Conservation (phyloP, 2,888 invertebrate species). For the Caenorhabditis sp. region DNA sequence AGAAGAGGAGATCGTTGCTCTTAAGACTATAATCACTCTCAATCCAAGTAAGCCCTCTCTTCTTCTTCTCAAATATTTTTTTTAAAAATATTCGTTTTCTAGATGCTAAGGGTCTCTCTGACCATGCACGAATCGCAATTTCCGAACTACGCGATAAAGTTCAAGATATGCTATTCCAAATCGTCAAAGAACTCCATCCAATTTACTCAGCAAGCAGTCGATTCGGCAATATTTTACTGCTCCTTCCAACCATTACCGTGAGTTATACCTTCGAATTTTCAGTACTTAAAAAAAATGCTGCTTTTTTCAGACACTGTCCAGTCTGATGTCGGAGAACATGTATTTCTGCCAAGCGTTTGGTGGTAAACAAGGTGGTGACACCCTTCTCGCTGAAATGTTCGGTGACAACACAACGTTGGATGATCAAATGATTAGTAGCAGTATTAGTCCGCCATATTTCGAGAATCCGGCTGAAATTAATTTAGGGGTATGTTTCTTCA, state of each 20-base stretch:
- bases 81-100: constrained; percentile 1
- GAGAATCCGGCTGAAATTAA: constrained; percentile 68
- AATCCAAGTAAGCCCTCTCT: constrained; percentile 66
- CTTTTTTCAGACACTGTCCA: constrained; percentile 64
- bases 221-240: constrained; percentile 67
- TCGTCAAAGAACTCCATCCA: constrained; percentile 68
- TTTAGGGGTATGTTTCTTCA: constrained; percentile 44
- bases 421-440: constrained; percentile 47
- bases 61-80: too few species aligned
- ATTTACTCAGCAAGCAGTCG: constrained; percentile 64
- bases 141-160: constrained; percentile 67
- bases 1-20: constrained; percentile 69
- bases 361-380: constrained; percentile 57
- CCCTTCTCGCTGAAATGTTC: constrained; percentile 69
- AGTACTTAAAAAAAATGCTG: too few species aligned
- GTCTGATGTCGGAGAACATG: constrained; percentile 70
- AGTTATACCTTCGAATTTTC: constrained; percentile 3
- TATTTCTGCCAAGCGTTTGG: constrained; percentile 68
- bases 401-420: constrained; percentile 60
- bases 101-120: constrained; percentile 68
- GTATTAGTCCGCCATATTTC: constrained; percentile 59
- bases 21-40: constrained; percentile 69
- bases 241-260: constrained; percentile 69
- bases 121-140: constrained; percentile 60
- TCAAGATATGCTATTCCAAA: constrained; percentile 70